Evolutionary conservation across 2,113 vertebrate genomes (phyloP).

Genomic region (Hippoglossus stenolepis): DNA sequence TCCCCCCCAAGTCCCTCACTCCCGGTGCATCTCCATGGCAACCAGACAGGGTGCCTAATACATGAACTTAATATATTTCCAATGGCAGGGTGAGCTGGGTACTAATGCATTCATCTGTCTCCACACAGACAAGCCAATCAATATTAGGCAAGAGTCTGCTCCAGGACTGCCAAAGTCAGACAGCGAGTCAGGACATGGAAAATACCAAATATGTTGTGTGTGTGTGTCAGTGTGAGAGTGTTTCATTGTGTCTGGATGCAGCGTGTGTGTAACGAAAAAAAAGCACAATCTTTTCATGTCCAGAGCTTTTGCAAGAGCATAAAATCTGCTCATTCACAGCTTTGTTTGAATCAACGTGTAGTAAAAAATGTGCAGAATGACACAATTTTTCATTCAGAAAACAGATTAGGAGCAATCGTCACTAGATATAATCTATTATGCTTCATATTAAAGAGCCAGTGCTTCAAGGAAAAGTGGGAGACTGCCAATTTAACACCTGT

Average conservation of each 20-base stretch:
- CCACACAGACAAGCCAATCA: constrained; percentile 83
- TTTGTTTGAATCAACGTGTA: neutral
- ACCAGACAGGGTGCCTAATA: constrained; percentile 88
- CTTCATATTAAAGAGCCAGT: constrained; percentile 5
- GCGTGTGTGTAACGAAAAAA: constrained; percentile 13
- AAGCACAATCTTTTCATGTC: constrained; percentile 21
- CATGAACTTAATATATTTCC: constrained; percentile 87
- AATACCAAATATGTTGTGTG: constrained; percentile 59
- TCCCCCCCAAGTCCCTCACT: constrained; percentile 64
- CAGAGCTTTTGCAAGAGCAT: constrained; percentile 1
- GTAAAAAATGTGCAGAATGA: neutral
- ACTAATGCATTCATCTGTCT: constrained; percentile 88
- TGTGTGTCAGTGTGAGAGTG: neutral
- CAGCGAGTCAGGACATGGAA: constrained; percentile 49
- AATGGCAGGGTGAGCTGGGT: constrained; percentile 83
- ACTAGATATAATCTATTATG: no score
- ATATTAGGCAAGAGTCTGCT: constrained; percentile 78
- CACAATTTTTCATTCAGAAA: neutral
- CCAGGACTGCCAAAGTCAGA: constrained; percentile 71
- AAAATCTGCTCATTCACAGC: constrained; percentile 15
- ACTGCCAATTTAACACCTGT: constrained; percentile 12
- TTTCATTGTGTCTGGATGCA: constrained; percentile 32
- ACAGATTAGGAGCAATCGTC: no score
- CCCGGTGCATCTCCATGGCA: constrained; percentile 82
- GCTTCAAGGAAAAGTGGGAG: neutral